Percentiles rank a stretch among this genome's conserved stretches.
phyloP scores from a whole-genome alignment of 2,888 invertebrate species.

The Scelioninae gen. 1 region DNA sequence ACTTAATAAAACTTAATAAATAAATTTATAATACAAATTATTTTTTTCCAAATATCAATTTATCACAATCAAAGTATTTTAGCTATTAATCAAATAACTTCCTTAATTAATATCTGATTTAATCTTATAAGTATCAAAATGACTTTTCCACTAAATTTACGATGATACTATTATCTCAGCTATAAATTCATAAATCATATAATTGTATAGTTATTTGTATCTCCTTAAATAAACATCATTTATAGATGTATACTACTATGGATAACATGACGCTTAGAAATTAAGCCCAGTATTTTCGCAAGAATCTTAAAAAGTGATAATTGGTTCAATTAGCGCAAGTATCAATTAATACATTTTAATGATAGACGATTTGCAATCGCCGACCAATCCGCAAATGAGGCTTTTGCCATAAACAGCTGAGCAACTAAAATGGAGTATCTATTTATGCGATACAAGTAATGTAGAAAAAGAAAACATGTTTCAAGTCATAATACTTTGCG shows the following conservation, averaged over 20 bases:
- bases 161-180: no score
- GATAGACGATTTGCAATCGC: constrained; percentile 28
- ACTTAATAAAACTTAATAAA: no score
- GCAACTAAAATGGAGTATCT: constrained; percentile 15
- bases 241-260: not conserved
- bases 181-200: not conserved
- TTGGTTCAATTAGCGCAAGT: constrained; percentile 52
- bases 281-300: not conserved
- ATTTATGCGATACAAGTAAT: constrained; percentile 28
- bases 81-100: no score
- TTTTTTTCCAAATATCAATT: no score
- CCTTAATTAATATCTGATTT: no score
- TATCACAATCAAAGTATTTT: no score
- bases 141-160: no score
- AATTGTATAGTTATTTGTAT: not conserved
- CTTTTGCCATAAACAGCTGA: constrained; percentile 44
- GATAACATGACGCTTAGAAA: not conserved
- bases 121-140: no score
- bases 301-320: constrained; percentile 37
- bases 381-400: constrained; percentile 7
- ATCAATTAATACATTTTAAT: constrained; percentile 48
- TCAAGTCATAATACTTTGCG: constrained; percentile 35
- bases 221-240: constrained; percentile 21
- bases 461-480: constrained; percentile 56
- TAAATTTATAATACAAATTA: no score